A percentile compares a stretch with the other conserved stretches of the same genome.
Conservation (phyloP, 2,113 vertebrate species). For the Pseudopipra pipra region DNA sequence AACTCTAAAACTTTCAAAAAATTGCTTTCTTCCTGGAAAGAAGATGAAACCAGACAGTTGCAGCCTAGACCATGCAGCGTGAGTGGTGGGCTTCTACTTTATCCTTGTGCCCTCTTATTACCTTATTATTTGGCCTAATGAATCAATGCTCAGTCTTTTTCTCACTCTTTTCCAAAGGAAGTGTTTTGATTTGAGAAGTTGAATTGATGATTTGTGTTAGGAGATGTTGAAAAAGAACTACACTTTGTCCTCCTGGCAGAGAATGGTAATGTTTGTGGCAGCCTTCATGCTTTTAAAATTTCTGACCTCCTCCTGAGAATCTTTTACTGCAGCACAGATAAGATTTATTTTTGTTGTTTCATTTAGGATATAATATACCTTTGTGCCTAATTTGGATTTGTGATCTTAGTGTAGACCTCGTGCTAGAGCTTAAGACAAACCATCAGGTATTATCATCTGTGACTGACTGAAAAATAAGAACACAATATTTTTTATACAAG, state of each 20-base stretch:
- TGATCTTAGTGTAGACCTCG: neutral
- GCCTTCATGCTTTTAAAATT: neutral
- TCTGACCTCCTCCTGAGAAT: neutral
- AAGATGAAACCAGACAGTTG: neutral
- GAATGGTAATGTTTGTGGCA: neutral
- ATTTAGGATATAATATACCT: neutral
- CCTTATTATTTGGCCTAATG: neutral
- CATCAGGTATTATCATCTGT: neutral
- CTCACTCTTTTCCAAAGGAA: neutral
- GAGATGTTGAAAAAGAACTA: neutral
- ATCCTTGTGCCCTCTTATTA: neutral
- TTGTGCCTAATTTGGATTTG: neutral
- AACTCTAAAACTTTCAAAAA: neutral
- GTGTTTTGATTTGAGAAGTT: neutral
- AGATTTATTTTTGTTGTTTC: neutral
- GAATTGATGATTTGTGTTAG: neutral
- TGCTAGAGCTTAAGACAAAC: neutral
- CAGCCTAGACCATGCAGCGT: no score
- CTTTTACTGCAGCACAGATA: neutral
- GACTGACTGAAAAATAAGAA: neutral
- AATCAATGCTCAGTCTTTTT: neutral
- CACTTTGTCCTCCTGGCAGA: neutral
- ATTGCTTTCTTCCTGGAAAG: neutral
- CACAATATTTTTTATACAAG: neutral
- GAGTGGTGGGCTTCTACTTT: neutral